phyloP scores from a whole-genome alignment of 2,113 vertebrate genomes.

The Psilopogon haemacephalus region DNA sequence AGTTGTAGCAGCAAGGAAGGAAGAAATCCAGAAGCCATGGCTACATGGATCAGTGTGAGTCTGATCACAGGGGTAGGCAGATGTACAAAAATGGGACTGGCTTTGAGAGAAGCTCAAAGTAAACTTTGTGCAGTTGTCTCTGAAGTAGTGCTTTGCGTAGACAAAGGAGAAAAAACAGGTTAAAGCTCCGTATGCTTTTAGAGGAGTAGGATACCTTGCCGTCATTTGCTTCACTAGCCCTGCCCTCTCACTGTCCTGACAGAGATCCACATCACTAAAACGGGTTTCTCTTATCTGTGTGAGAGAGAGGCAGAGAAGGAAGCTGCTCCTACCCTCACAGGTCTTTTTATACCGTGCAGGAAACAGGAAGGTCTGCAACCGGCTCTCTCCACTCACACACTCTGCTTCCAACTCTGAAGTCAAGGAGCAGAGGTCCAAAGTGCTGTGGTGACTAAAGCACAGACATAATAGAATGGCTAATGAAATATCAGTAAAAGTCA shows the following conservation, averaged over 20 bases:
- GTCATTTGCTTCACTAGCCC: background rate
- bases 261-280: background rate
- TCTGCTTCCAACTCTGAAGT: background rate
- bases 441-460: rapidly evolving
- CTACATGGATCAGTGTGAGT: background rate
- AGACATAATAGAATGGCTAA: background rate
- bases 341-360: background rate
- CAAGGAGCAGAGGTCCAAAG: background rate
- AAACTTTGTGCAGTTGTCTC: background rate
- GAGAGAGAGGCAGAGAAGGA: background rate
- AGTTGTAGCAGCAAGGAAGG: background rate
- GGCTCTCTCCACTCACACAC: background rate
- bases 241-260: background rate
- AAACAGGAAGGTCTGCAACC: background rate
- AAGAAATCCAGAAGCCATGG: background rate
- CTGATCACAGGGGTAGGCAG: background rate
- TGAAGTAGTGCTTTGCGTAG: background rate
- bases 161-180: background rate
- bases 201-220: background rate
- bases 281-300: background rate
- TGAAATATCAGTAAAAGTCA: background rate
- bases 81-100: background rate
- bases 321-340: background rate
- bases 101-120: background rate
- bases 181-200: background rate